These are phyloP conservation scores for Taeniopygia guttata DNA, from an alignment of 2,797 vertebrate genomes.

Conservation along the genomic window DNA sequence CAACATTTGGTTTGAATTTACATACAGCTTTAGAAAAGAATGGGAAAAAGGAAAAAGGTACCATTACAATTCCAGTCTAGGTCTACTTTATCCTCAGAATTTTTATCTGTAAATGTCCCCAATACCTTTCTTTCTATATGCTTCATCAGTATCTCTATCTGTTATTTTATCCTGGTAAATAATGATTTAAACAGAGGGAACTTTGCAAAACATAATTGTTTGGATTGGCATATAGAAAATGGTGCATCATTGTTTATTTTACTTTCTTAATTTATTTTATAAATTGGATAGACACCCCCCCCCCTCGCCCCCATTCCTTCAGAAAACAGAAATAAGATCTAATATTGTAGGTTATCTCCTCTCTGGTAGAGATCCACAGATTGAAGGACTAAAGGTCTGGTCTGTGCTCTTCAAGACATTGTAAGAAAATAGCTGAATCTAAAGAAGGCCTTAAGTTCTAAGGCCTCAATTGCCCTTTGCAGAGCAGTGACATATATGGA, in stretches of 20 bases:
- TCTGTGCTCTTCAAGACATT: not conserved
- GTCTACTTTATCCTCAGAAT: not conserved
- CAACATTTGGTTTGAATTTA: conserved; percentile 65
- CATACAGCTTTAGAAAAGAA: conserved; percentile 1
- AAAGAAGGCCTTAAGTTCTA: not conserved
- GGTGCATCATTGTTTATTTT: not conserved
- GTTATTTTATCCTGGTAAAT: not conserved
- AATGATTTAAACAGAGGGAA: not conserved
- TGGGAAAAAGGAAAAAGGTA: not conserved
- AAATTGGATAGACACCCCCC: not conserved
- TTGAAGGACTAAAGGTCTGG: not conserved
- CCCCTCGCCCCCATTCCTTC: not conserved
- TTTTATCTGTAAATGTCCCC: not conserved
- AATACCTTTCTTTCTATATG: not conserved
- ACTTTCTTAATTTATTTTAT: not conserved
- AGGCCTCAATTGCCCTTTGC: not conserved
- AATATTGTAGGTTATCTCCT: not conserved
- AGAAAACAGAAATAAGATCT: not conserved
- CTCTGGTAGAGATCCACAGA: not conserved
- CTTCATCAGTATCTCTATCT: not conserved
- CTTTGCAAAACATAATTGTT: not conserved
- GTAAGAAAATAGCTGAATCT: not conserved
- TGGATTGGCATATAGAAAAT: not conserved
- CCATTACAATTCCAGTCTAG: not conserved
- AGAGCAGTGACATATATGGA: not conserved